A percentile compares a stretch with the other conserved stretches of the same genome.
Evolutionary conservation across 2,113 vertebrate species (phyloP).

Genomic region (Pluvialis apricaria): DNA sequence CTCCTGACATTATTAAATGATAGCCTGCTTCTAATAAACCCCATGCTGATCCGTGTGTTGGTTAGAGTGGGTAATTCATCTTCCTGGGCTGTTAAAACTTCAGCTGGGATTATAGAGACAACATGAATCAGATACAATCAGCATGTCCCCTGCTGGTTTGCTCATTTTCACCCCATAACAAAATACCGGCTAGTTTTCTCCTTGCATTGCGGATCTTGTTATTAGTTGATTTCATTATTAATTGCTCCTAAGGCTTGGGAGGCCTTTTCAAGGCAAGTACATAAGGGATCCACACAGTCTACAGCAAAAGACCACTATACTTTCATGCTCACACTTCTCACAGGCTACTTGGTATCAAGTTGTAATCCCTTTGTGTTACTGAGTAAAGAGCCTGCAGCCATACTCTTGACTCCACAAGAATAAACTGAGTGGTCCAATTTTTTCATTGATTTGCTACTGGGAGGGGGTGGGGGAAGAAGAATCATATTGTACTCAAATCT

Average conservation of each 20-base stretch:
- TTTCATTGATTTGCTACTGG: not conserved
- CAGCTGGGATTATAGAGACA: constrained; percentile 57
- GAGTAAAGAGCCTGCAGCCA: constrained; percentile 6
- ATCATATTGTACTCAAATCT: constrained; percentile 26
- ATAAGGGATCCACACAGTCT: not conserved
- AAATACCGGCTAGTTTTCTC: constrained; percentile 9
- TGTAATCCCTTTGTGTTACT: not conserved
- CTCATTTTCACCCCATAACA: constrained; percentile 64
- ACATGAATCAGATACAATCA: constrained; percentile 69
- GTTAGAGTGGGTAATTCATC: constrained; percentile 53
- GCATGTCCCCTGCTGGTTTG: constrained; percentile 67
- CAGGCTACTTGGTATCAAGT: not conserved
- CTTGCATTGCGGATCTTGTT: not conserved
- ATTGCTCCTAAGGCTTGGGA: not conserved
- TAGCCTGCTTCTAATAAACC: constrained; percentile 68
- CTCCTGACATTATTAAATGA: constrained; percentile 61
- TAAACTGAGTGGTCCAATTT: not conserved
- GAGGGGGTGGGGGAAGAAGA: not conserved
- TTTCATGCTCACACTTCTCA: not conserved
- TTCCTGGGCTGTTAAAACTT: constrained; percentile 33
- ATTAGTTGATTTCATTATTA: constrained; percentile 40
- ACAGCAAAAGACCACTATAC: not conserved
- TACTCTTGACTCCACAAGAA: not conserved
- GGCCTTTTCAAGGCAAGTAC: not conserved
- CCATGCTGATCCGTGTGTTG: constrained; percentile 55